A percentile compares a stretch with the other conserved stretches of the same genome.
These are phyloP conservation scores for Cerceris ruficornis DNA, from an alignment of 2,888 invertebrate species.

Conservation along the genomic window DNA sequence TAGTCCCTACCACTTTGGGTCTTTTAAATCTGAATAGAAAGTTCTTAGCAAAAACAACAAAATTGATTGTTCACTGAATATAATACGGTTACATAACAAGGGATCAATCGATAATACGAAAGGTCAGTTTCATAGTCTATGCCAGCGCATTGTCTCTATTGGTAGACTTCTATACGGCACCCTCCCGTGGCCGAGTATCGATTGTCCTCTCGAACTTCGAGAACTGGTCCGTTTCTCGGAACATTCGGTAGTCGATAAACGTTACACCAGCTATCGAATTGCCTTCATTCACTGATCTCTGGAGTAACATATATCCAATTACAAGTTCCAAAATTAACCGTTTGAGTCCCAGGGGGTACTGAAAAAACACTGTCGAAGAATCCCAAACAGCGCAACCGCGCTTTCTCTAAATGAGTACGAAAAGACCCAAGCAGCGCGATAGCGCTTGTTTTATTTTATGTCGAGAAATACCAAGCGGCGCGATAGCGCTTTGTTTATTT, in stretches of 20 bases:
- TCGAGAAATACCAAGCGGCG: no score
- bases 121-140: constrained; percentile 60
- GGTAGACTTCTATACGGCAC: constrained; percentile 48
- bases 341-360: no score
- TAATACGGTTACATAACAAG: constrained; percentile 51
- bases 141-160: constrained; percentile 38
- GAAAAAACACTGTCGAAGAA: no score
- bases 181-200: constrained; percentile 49
- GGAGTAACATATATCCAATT: constrained; percentile 23
- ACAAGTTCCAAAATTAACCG: neutral
- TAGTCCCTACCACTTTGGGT: no score
- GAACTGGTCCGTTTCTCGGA: constrained; percentile 18
- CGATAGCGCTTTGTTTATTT: no score
- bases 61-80: constrained; percentile 14
- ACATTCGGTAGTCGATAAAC: constrained; percentile 10
- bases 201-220: constrained; percentile 42
- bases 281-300: neutral
- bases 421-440: no score
- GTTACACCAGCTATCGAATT: neutral
- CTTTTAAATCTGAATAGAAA: no score
- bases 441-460: no score
- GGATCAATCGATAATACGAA: constrained; percentile 64
- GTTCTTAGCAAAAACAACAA: neutral
- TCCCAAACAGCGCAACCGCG: no score
- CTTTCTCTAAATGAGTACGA: no score